Conservation (phyloP, 2,797 vertebrate genomes). For the Cirrhinus molitorella region DNA sequence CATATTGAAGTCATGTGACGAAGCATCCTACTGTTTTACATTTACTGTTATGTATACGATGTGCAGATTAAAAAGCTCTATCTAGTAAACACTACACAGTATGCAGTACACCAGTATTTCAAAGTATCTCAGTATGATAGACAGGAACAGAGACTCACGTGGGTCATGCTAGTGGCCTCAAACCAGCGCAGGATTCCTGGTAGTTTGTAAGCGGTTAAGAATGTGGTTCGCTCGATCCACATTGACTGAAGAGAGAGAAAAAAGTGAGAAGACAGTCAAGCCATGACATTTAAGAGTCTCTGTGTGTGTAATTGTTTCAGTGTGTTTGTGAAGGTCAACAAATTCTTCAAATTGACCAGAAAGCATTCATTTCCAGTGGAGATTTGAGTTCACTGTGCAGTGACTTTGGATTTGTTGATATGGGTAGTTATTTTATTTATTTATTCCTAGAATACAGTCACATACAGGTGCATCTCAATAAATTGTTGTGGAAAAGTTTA, state of each 20-base stretch:
- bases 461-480: too few relatives aligned
- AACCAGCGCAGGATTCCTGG: constrained; percentile 98
- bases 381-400: not conserved
- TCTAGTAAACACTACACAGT: not conserved
- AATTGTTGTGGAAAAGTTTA: too few relatives aligned
- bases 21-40: not conserved
- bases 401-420: not conserved
- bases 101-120: not conserved
- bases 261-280: not conserved
- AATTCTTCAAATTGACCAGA: not conserved
- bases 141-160: constrained; percentile 73
- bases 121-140: not conserved
- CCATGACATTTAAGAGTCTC: not conserved
- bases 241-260: constrained; percentile 83
- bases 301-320: not conserved
- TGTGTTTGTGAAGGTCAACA: not conserved
- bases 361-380: not conserved
- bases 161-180: constrained; percentile 86
- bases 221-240: constrained; percentile 99
- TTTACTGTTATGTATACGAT: not conserved
- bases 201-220: constrained; percentile 91
- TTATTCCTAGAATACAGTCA: not conserved
- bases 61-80: not conserved
- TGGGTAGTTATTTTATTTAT: not conserved
- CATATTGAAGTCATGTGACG: not conserved